These are phyloP conservation scores for Rachycentron canadum DNA, from an alignment of 2,797 vertebrate species.

Conservation along the genomic window DNA sequence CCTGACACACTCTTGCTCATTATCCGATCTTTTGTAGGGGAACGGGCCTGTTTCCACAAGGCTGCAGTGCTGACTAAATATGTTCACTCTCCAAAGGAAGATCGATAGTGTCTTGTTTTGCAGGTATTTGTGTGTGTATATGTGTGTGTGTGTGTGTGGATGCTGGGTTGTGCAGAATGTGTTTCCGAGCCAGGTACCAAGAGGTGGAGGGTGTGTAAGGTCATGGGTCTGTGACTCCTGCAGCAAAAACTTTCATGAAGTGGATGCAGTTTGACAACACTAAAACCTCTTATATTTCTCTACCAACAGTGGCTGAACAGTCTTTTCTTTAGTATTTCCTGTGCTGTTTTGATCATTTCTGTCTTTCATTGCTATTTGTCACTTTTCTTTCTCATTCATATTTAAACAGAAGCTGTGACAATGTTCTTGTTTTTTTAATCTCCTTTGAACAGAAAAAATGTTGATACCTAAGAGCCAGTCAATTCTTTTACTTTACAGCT, in stretches of 20 bases:
- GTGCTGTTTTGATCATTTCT: background rate
- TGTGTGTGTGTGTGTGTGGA: conserved; percentile 18
- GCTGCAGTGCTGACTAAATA: conserved; percentile 63
- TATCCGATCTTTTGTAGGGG: conserved; percentile 49
- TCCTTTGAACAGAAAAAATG: background rate
- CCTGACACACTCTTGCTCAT: conserved; percentile 61
- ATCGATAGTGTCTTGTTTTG: conserved; percentile 63
- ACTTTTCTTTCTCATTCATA: conserved; percentile 5
- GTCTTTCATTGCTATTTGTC: background rate
- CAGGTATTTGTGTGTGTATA: conserved; percentile 42
- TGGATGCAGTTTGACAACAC: background rate
- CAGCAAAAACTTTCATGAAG: conserved; percentile 24
- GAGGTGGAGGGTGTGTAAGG: conserved; percentile 25
- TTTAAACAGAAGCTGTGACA: background rate
- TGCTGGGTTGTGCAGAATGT: background rate
- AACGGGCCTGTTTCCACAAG: conserved; percentile 56
- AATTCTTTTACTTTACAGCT: background rate
- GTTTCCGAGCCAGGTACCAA: conserved; percentile 28
- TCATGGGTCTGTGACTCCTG: conserved; percentile 19
- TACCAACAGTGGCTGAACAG: background rate
- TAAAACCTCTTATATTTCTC: conserved; percentile 11
- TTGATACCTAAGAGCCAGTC: background rate
- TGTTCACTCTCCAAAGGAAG: conserved; percentile 49
- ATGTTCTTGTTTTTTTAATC: background rate
- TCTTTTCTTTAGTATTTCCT: background rate